Evolutionary conservation across 2,888 invertebrate species (phyloP).

Genomic region (Leptothorax acervorum): DNA sequence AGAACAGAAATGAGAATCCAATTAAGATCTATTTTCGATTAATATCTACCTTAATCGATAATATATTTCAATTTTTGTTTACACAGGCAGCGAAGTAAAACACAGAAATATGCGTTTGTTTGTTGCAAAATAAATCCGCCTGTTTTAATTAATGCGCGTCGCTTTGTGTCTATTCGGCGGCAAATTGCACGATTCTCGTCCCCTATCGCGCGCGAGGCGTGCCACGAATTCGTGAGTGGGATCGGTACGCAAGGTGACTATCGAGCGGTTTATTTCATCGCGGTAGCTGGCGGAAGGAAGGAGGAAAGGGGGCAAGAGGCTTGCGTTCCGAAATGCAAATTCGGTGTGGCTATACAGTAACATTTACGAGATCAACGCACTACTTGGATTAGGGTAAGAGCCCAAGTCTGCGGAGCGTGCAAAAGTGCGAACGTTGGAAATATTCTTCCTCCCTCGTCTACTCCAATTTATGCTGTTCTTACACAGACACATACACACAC

Average conservation of each 20-base stretch:
- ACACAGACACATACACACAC: background rate
- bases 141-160: conserved; percentile 46
- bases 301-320: conserved; percentile 56
- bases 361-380: conserved; percentile 74
- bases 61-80: background rate
- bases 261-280: conserved; percentile 69
- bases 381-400: conserved; percentile 57
- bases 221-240: conserved; percentile 41
- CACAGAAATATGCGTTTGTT: conserved; percentile 12
- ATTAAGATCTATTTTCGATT: background rate
- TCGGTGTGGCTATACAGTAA: conserved; percentile 64
- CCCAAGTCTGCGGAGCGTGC: conserved; percentile 54
- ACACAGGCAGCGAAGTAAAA: background rate
- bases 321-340: conserved; percentile 73
- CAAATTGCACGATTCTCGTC: conserved; percentile 48
- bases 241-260: conserved; percentile 57
- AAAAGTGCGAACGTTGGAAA: conserved; percentile 34
- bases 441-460: conserved; percentile 2
- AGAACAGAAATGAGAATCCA: background rate
- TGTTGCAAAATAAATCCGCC: conserved; percentile 19
- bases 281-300: conserved; percentile 47
- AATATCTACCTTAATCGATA: background rate
- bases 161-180: conserved; percentile 13
- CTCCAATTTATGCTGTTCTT: conserved; percentile 3
- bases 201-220: conserved; percentile 36